Percentiles rank a stretch among this genome's conserved stretches.
Evolutionary conservation across 2,113 vertebrate species (phyloP).

Genomic region (Cephalopterus ornatus): DNA sequence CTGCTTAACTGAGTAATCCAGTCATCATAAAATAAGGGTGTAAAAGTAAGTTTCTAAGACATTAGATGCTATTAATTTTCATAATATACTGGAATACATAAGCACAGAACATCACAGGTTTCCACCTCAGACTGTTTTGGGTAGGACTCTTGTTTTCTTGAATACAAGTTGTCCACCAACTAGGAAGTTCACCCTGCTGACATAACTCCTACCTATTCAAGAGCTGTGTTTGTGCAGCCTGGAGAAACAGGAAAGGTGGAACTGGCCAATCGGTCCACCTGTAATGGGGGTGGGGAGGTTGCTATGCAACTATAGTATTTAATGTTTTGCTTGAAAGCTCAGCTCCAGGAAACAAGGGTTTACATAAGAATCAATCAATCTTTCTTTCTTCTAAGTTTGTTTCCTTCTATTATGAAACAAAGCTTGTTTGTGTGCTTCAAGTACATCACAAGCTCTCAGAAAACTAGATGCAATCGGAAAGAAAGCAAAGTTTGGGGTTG

Average conservation of each 20-base stretch:
- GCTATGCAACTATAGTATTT: constrained; percentile 33
- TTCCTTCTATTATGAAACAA: neutral
- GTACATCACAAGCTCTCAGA: neutral
- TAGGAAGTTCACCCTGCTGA: neutral
- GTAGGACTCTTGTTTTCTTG: neutral
- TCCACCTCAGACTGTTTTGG: neutral
- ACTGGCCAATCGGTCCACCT: neutral
- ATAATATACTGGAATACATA: neutral
- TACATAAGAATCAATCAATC: constrained; percentile 22
- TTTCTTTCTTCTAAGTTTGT: neutral
- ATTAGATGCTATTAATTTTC: neutral
- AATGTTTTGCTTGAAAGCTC: constrained; percentile 44
- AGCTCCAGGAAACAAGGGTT: constrained; percentile 46
- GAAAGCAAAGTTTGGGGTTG: neutral
- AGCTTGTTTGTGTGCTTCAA: neutral
- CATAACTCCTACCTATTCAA: neutral
- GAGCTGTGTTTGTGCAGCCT: constrained; percentile 10
- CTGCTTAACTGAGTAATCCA: neutral
- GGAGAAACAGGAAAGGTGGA: constrained; percentile 49
- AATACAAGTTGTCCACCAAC: neutral
- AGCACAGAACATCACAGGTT: neutral
- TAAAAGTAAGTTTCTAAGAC: neutral
- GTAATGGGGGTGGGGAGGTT: constrained; percentile 24
- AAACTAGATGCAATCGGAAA: neutral
- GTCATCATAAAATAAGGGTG: neutral